Evolutionary conservation across 2,888 invertebrate genomes (phyloP).

Genomic region (Scaptodrosophila latifasciaeformis): DNA sequence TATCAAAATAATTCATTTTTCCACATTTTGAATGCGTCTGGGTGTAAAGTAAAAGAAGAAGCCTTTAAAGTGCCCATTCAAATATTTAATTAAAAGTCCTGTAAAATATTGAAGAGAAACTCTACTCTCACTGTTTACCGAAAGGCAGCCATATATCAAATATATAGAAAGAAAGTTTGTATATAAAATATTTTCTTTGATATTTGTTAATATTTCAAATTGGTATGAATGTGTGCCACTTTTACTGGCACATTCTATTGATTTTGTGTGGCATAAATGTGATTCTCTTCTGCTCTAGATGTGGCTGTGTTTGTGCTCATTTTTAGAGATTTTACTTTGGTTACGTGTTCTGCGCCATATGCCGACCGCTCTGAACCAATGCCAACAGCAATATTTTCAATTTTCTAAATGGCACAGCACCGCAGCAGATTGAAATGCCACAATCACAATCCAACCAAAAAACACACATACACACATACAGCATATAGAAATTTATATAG

Average conservation of each 20-base stretch:
- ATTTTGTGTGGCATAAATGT: slow-evolving; percentile 63
- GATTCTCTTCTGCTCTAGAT: slow-evolving; percentile 8
- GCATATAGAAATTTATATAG: slow-evolving; percentile 14
- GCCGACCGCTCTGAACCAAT: slow-evolving; percentile 26
- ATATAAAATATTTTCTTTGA: slow-evolving; percentile 28
- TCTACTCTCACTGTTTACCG: slow-evolving; percentile 11
- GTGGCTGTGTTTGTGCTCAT: slow-evolving; percentile 37
- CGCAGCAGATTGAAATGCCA: slow-evolving; percentile 58
- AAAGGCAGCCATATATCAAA: too few species aligned
- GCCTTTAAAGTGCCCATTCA: too few species aligned
- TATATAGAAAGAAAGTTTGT: background rate
- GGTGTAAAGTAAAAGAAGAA: too few species aligned
- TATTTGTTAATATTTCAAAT: slow-evolving; percentile 58
- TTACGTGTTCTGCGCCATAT: slow-evolving; percentile 5
- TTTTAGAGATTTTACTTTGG: slow-evolving; percentile 27
- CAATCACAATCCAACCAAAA: too few species aligned
- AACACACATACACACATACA: slow-evolving; percentile 21
- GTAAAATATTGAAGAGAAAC: too few species aligned
- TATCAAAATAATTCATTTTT: too few species aligned
- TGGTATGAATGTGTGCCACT: slow-evolving; percentile 43
- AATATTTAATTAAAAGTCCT: too few species aligned
- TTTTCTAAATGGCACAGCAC: slow-evolving; percentile 60
- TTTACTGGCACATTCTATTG: slow-evolving; percentile 45
- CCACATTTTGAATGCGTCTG: too few species aligned
- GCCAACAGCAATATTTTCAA: slow-evolving; percentile 58